phyloP scores from a whole-genome alignment of 2,113 vertebrate genomes.

The Psittacula cyanocephala region DNA sequence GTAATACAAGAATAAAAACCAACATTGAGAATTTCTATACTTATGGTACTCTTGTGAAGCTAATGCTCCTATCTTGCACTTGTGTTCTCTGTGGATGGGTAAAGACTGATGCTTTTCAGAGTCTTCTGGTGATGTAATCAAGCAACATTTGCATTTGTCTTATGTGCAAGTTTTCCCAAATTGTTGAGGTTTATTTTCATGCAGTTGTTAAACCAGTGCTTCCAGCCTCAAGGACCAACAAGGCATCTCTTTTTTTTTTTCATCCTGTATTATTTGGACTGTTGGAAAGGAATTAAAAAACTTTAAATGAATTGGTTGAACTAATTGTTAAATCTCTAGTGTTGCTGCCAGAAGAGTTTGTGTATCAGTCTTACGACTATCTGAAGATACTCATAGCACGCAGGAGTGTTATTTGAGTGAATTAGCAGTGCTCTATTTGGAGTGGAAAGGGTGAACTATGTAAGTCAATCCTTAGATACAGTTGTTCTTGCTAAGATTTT shows the following conservation, averaged over 20 bases:
- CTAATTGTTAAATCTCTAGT: not conserved
- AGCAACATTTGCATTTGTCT: not conserved
- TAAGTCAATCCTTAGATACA: not conserved
- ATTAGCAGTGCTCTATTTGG: not conserved
- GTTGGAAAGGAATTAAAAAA: not conserved
- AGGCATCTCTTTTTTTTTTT: not conserved
- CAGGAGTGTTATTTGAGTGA: not conserved
- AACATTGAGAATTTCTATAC: not conserved
- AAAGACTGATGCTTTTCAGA: not conserved
- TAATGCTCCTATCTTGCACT: not conserved
- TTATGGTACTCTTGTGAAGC: not conserved
- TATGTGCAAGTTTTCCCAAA: not conserved
- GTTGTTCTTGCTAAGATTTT: not conserved
- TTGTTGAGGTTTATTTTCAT: constrained; percentile 5
- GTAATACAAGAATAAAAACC: not conserved
- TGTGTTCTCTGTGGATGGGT: not conserved
- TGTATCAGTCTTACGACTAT: not conserved
- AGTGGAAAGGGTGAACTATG: not conserved
- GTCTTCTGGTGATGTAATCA: not conserved
- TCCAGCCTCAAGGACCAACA: not conserved
- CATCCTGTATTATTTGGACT: not conserved
- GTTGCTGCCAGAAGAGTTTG: not conserved
- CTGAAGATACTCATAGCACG: not conserved
- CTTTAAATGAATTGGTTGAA: not conserved
- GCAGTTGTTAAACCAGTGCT: not conserved